Percentiles rank a stretch among this genome's conserved stretches.
Evolutionary conservation across 2,113 vertebrate genomes (phyloP).

Genomic region (Alligator sinensis): DNA sequence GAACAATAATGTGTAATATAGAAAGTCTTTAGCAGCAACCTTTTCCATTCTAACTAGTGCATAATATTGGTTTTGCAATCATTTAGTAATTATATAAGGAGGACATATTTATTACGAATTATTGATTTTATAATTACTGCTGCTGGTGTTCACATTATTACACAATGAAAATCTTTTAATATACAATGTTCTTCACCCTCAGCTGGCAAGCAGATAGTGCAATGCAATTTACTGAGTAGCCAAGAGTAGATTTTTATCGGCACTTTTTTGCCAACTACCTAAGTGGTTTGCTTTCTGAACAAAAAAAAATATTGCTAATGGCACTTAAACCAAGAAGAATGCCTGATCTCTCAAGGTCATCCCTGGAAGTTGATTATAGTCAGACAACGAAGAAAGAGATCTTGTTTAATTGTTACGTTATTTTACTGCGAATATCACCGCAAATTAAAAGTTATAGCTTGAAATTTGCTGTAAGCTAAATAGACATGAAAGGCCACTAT

Average conservation of each 20-base stretch:
- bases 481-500: conserved; percentile 73
- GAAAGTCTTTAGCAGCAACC: conserved; percentile 80
- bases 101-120: conserved; percentile 87
- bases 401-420: conserved; percentile 76
- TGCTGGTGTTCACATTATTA: conserved; percentile 82
- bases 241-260: conserved; percentile 81
- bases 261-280: conserved; percentile 68
- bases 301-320: conserved; percentile 78
- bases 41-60: conserved; percentile 80
- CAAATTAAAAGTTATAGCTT: conserved; percentile 74
- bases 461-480: conserved; percentile 78
- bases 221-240: conserved; percentile 80
- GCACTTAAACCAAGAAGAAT: conserved; percentile 73
- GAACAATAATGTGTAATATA: conserved; percentile 78
- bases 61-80: conserved; percentile 86
- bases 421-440: conserved; percentile 68
- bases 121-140: conserved; percentile 87
- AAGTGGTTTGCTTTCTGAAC: conserved; percentile 76
- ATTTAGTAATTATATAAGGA: conserved; percentile 86
- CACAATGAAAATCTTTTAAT: conserved; percentile 86
- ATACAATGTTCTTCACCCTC: conserved; percentile 79
- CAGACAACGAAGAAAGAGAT: conserved; percentile 52
- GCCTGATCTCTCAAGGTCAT: conserved; percentile 78
- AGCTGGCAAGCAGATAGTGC: conserved; percentile 76
- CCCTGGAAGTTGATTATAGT: conserved; percentile 69